Evolutionary conservation across 2,888 invertebrate species (phyloP).

Genomic region (Scrobipalpa atriplicella): DNA sequence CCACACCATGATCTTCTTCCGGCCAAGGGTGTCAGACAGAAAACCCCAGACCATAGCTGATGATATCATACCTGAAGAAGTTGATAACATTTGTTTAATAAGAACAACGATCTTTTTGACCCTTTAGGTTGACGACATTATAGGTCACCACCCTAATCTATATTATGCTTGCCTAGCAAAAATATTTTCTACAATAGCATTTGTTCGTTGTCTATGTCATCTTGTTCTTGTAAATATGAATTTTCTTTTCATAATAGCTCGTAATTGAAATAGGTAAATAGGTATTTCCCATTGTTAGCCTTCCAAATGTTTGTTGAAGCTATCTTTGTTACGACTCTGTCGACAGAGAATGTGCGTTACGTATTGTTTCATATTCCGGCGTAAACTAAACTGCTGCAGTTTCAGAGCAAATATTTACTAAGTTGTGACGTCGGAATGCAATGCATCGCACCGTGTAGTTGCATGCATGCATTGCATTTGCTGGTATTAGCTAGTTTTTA

Average conservation of each 20-base stretch:
- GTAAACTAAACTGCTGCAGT: constrained; percentile 13
- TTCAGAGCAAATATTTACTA: neutral
- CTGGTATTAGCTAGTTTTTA: too few relatives aligned
- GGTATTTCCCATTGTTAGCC: neutral
- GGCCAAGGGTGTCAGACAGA: constrained; percentile 88
- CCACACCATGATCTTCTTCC: constrained; percentile 85
- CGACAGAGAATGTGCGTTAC: neutral
- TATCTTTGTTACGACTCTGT: constrained; percentile 8
- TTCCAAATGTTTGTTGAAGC: neutral
- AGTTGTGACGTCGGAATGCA: neutral
- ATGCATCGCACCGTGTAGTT: too few relatives aligned
- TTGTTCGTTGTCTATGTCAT: neutral
- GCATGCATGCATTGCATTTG: too few relatives aligned
- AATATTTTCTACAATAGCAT: neutral
- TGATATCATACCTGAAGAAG: constrained; percentile 86
- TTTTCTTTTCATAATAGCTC: neutral
- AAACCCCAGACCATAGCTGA: constrained; percentile 91
- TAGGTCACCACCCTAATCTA: constrained; percentile 3
- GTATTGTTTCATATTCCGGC: neutral
- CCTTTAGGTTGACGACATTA: neutral
- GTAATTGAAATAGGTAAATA: neutral
- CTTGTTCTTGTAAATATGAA: neutral
- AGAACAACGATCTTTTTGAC: too few relatives aligned
- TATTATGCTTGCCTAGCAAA: neutral
- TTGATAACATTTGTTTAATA: neutral